Base-by-base conservation (phyloP, 2,113 vertebrate genomes). In the Cottus gobio region DNA sequence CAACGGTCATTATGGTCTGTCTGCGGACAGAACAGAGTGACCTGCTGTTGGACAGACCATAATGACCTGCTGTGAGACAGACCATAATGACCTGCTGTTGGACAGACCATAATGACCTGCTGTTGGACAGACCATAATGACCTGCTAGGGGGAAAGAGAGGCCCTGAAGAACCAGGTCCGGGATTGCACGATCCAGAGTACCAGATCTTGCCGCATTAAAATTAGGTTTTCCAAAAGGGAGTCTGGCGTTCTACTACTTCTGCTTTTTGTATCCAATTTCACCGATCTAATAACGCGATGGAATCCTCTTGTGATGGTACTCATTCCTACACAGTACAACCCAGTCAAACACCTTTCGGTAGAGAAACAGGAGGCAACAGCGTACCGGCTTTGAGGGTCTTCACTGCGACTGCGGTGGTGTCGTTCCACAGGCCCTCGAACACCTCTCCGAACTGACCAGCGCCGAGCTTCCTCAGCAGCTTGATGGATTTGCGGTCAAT, bases 401-500 rank as follows among this genome's bases (percentile, higher is more conserved):
- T 99, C 46, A 99, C 95, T 3, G 98, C 98, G 4, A 99, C 97
- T 0, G 95, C 60, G 0, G 96, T 98, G 22, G 95, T 98, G 7
- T 96, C 94, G 73, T 99, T 99, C 98, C 97, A 99, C 11, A 95
- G 42, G 18, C 97, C 98, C 93, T 99, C 96, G 85, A 94, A 97
- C 1, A 99, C 98, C 73, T 99, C 97, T 22, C 98, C 98, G 90
- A 98, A 99, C 92, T 98, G 98, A 9, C 98, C 98, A 0, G 95
- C 95, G 37, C 98, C 98, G 65, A 99, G 88, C 82, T 95, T 96
- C 85, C 71, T 96, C 69, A 96, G 36, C 4, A 99, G 74, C 58
- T 92, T 90, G 66, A 99, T 75, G 63, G 97, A 99, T 1, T 30
- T 91, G 42, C 97, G 94, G n/a, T 96, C 90, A 67, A 99, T 99